Evolutionary conservation across 2,797 vertebrate species (phyloP), one percentile per base, ranked within the genome.

Genomic region (Microhierax caerulescens): DNA sequence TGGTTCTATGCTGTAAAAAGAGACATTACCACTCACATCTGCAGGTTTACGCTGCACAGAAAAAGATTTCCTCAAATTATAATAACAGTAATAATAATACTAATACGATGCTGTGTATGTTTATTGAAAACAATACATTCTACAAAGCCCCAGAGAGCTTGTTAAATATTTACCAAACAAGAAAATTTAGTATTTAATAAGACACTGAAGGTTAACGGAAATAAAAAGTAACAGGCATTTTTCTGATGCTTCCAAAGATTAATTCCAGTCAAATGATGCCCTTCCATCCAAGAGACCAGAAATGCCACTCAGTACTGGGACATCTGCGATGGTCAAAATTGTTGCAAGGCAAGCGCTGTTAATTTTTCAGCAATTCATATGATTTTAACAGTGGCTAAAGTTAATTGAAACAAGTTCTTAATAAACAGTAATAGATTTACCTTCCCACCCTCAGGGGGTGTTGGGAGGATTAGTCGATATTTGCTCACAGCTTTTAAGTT

Each of bases 141-240:
- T 79, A 70, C 79, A 86, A 91, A 95, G 48, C 75, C 70, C 48
- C 32, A 77, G 86, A 94, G 25, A 95, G 41, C 75, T 86, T 92
- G 80, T 79, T 96, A 97, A 97, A 96, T 97, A 97, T 96, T 96
- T 94, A 95, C 79, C 53, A 95, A 97, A 87, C 60, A 89, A 67
- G 77, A 93, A 93, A 97, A 97, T 96, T 96, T 96, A 97, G 76
- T 94, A 90, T 93, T 93, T 97, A 97, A 97, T 97, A 97, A 96
- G 63, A 76, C 34, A 84, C 50, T 65, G 68, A 61, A 79, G 56
- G 89, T 93, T 65, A 87, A 93, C 36, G 34, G 69, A 92, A 97
- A 93, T 80, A 94, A 91, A 95, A 97, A 67, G 53, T n/a, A 95
- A 83, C 6, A 63, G 81, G 50, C 32, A 32, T 75, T 93, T 86